Evolutionary conservation across 2,888 invertebrate genomes (phyloP), one percentile per base, ranked within the genome.

Genomic region (Noctua pronuba): DNA sequence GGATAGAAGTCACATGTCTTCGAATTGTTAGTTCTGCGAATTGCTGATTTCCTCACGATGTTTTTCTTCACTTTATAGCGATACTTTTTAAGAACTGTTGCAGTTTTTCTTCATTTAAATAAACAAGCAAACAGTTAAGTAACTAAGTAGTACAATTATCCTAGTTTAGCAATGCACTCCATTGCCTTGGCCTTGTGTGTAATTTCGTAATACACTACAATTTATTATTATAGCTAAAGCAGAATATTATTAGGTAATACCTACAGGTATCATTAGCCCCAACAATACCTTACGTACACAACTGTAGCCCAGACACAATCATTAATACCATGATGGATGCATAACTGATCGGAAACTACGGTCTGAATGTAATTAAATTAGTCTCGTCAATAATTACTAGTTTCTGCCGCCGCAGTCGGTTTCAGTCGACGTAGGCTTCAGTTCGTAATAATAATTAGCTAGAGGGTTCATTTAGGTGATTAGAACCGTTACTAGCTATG

Each of bases 341-440:
- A 68, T 64, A 73, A 76, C 70, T 70, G 62, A 65, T 85, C n/a
- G n/a, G 62, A 55, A 66, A 67, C 70, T 81, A 68, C 68, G n/a
- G 49, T 55, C 72, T 66, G 49, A 28, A 69, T 77, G 72, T 86
- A 83, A 84, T 86, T 79, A 73, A 67, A 83, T 84, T 83, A 86
- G 52, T 65, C 70, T 64, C 73, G 73, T 83, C 75, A 79, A 75
- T 84, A 82, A 84, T 79, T 71, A 75, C 69, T 67, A n/a, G 75
- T 49, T 65, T 66, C 67, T 38, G 31, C 64, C 65, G 10, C 55
- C 58, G 41, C 65, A 69, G 46, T 44, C n/a, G 18, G 60, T 35
- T 71, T 66, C 73, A 70, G 75, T 7, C 28, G 46, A 1, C 41
- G 35, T 58, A 64, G 41, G 60, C 24, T 46, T 69, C 44, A 79